Evolutionary conservation across 1,140 invertebrate genomes (phyloP).

Genomic region (Ips nitidus): DNA sequence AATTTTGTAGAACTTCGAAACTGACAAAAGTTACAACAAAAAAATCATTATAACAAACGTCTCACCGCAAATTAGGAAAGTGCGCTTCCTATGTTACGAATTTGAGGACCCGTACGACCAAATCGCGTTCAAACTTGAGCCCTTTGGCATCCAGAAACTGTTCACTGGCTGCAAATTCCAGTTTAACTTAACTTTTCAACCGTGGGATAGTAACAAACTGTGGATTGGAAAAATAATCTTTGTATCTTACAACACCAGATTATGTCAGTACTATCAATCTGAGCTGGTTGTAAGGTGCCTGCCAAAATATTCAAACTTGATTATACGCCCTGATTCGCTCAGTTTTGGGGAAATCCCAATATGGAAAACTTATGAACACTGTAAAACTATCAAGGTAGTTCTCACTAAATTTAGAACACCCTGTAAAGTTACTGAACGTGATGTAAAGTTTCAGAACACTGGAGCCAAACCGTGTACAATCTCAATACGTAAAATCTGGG

Average conservation of each 20-base stretch:
- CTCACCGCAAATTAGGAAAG: constrained; percentile 17
- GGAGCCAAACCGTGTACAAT: constrained; percentile 31
- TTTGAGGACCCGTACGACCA: constrained; percentile 23
- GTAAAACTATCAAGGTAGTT: constrained; percentile 31
- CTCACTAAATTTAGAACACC: not conserved
- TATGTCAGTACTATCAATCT: constrained; percentile 28
- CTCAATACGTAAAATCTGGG: constrained; percentile 28
- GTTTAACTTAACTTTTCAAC: constrained; percentile 29
- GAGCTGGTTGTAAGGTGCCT: constrained; percentile 24
- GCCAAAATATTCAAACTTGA: constrained; percentile 26
- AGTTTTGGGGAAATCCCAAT: constrained; percentile 38
- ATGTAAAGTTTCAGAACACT: constrained; percentile 26
- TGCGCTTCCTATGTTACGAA: constrained; percentile 18
- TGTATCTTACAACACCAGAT: constrained; percentile 24
- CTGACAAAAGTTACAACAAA: constrained; percentile 23
- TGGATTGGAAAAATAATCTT: constrained; percentile 27
- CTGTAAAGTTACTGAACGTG: not conserved
- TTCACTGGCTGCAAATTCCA: constrained; percentile 19
- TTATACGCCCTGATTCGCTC: constrained; percentile 20
- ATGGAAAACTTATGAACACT: constrained; percentile 25
- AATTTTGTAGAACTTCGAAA: constrained; percentile 5
- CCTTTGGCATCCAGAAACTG: constrained; percentile 32
- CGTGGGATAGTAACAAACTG: constrained; percentile 9
- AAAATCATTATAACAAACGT: constrained; percentile 20
- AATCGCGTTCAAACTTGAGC: constrained; percentile 29